Evolutionary conservation across 92 coral and sea anemone species (phyloP), one percentile per base, ranked within the genome.

Genomic region (Bergia puertoricense): DNA sequence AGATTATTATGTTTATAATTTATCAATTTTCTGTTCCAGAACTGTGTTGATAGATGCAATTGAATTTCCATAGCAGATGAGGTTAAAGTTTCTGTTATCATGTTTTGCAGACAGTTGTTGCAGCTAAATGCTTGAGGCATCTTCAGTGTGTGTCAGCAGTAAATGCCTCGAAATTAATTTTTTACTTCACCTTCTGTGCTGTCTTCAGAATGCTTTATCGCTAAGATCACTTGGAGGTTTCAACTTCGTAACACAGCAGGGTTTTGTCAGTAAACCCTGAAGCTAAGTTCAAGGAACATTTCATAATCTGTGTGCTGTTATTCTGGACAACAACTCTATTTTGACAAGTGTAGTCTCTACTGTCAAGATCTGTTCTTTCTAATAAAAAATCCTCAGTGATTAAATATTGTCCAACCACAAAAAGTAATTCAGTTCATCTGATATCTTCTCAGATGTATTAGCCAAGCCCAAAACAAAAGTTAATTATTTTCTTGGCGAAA

Each of bases 31-130:
- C 69, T 62, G 69, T 62, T 62, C 7, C 20, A 62, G 69, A 62
- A 8, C 30, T 18, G 30, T 18, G 0, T 62, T 62, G 69, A 62
- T 18, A 62, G 22, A 62, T 62, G 69, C 16, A 7, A 7, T 18
- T 14, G 1, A 20, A 62, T 62, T 62, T 62, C 22, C 69, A 62
- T 0, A 62, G 30, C n/a, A 22, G n/a, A 62, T 5, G 30, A 62
- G 69, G 30, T 62, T 62, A 22, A 16, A 62, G 30, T 62, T 54
- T 73, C 41, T 73, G 44, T 73, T 38, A 57, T 38, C 77, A 73
- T 11, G n/a, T 73, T 30, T 73, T 76, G 80, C 54, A 22, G 80
- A 44, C 23, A 76, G 54, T 45, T 76, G 80, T 15, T 76, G 57
- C 23, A 76, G 80, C 54, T 39, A 8, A 36, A 76, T 18, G 80